phyloP scores from a whole-genome alignment of 1,140 invertebrate species.

The Drosophila kurseongensis region DNA sequence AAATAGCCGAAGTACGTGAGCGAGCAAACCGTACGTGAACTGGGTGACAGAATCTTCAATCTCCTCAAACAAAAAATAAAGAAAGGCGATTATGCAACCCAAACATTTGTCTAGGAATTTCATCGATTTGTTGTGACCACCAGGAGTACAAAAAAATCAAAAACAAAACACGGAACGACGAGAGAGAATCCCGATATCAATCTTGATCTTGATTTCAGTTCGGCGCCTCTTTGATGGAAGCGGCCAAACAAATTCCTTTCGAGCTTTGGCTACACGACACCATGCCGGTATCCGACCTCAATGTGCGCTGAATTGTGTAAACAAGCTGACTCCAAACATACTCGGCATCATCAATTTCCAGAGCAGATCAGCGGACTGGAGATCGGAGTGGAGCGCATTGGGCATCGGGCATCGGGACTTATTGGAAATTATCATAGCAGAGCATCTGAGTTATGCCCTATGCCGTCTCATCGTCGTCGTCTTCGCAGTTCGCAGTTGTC shows the following conservation, averaged over 20 bases:
- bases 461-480: slow-evolving; percentile 50
- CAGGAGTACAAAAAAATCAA: slow-evolving; percentile 15
- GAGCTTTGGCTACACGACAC: slow-evolving; percentile 50
- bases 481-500: slow-evolving; percentile 38
- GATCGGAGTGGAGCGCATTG: not conserved
- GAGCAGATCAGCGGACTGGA: slow-evolving; percentile 31
- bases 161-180: slow-evolving; percentile 21
- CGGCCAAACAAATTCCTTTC: slow-evolving; percentile 60
- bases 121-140: slow-evolving; percentile 54
- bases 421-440: slow-evolving; percentile 83
- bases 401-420: slow-evolving; percentile 30
- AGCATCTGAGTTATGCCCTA: slow-evolving; percentile 83
- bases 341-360: slow-evolving; percentile 80
- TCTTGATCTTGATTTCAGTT: slow-evolving; percentile 82
- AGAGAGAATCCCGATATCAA: slow-evolving; percentile 63
- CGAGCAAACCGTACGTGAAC: slow-evolving; percentile 66
- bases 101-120: slow-evolving; percentile 55
- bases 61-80: slow-evolving; percentile 21
- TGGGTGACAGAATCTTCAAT: slow-evolving; percentile 67
- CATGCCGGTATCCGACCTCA: slow-evolving; percentile 64
- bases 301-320: slow-evolving; percentile 84
- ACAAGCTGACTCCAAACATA: slow-evolving; percentile 83
- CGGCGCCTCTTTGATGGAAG: slow-evolving; percentile 75
- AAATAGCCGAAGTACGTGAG: slow-evolving; percentile 71
- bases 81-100: slow-evolving; percentile 46